Base-by-base conservation (phyloP, 2,888 invertebrate species). In the Odontocerum albicorne region DNA sequence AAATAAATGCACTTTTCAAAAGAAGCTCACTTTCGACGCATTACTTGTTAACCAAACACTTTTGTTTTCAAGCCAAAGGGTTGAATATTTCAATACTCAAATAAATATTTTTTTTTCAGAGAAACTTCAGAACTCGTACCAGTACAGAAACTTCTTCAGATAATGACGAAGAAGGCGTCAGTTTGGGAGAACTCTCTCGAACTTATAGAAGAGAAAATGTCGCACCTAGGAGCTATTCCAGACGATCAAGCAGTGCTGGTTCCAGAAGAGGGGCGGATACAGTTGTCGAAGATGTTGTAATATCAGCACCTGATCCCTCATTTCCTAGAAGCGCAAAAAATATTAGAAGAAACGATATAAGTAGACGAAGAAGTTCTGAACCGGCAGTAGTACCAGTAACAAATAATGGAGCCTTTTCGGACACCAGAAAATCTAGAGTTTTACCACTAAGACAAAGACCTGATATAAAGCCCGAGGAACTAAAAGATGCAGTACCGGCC, bases 21-120 rank as follows among this genome's bases (percentile, higher is more conserved):
- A n/a, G n/a, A n/a, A n/a, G n/a, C n/a, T n/a, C n/a, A n/a, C n/a
- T n/a, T n/a, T n/a, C n/a, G n/a, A n/a, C n/a, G n/a, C n/a, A n/a
- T n/a, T n/a, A n/a, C n/a, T n/a, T n/a, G n/a, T n/a, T n/a, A n/a
- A n/a, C n/a, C n/a, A n/a, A n/a, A n/a, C n/a, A n/a, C n/a, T n/a
- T n/a, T n/a, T n/a, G n/a, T n/a, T n/a, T n/a, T n/a, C n/a, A n/a
- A n/a, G n/a, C n/a, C n/a, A n/a, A n/a, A n/a, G n/a, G n/a, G n/a
- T n/a, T n/a, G n/a, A n/a, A n/a, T n/a, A n/a, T n/a, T n/a, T n/a
- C n/a, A n/a, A n/a, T n/a, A n/a, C n/a, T n/a, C n/a, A n/a, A n/a
- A n/a, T n/a, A n/a, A n/a, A n/a, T 55, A 15, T 49, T 46, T 59
- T 43, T 17, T 53, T 59, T 60, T 43, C 55, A 60, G 60, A 60